Evolutionary conservation across 92 coral and sea anemone species (phyloP).

Genomic region (Heliopora coerulea): DNA sequence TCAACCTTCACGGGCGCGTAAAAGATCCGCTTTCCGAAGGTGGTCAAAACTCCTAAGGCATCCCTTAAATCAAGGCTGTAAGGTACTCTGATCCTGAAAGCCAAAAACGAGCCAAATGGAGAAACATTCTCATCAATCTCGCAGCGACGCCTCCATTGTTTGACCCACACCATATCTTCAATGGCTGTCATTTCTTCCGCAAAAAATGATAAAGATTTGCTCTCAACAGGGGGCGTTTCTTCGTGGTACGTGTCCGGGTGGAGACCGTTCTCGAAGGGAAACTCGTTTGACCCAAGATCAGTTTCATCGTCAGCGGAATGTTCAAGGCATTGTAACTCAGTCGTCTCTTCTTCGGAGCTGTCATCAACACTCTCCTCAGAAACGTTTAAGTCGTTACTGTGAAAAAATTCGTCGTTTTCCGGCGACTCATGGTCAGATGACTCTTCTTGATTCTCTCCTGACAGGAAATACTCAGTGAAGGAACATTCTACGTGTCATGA

Average conservation of each 20-base stretch:
- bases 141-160: slow-evolving; percentile 44
- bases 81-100: slow-evolving; percentile 51
- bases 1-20: slow-evolving; percentile 54
- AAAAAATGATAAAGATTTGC: slow-evolving; percentile 47
- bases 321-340: no score
- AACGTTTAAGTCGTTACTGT: no score
- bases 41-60: slow-evolving; percentile 48
- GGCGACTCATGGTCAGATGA: background rate
- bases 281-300: slow-evolving; percentile 27
- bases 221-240: slow-evolving; percentile 49
- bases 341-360: no score
- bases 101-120: slow-evolving; percentile 66
- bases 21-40: slow-evolving; percentile 66
- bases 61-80: slow-evolving; percentile 47
- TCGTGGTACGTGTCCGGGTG: slow-evolving; percentile 45
- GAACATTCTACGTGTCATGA: slow-evolving; percentile 62
- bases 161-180: slow-evolving; percentile 33
- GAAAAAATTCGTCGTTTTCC: background rate
- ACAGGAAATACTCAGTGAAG: slow-evolving; percentile 37
- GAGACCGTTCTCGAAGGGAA: slow-evolving; percentile 35
- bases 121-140: slow-evolving; percentile 19
- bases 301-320: slow-evolving; percentile 2
- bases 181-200: slow-evolving; percentile 31
- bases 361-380: no score
- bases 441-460: slow-evolving; percentile 11